phyloP scores from a whole-genome alignment of 2,888 invertebrate genomes.

The Chaetogeoica ovagalla region DNA sequence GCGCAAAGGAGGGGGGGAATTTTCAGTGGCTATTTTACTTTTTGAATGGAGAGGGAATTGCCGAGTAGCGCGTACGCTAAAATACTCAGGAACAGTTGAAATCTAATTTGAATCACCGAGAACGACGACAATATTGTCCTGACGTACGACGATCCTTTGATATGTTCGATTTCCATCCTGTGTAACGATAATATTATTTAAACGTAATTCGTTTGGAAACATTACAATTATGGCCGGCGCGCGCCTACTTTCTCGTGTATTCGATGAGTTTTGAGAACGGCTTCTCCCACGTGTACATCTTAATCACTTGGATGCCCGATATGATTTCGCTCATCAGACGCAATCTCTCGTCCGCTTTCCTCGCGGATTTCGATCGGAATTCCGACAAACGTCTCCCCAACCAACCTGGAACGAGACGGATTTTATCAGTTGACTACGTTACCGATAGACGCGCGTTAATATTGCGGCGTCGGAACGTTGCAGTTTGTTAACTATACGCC shows the following conservation, averaged over 20 bases:
- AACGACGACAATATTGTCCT: not conserved
- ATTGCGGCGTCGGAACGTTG: too few relatives aligned
- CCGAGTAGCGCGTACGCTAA: not conserved
- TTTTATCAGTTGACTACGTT: too few relatives aligned
- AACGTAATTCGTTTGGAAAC: not conserved
- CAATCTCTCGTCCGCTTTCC: not conserved
- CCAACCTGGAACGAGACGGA: not conserved
- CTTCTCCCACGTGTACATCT: constrained; percentile 86
- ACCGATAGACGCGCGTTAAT: too few relatives aligned
- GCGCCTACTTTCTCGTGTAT: not conserved
- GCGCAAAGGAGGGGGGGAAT: too few relatives aligned
- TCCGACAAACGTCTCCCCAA: not conserved
- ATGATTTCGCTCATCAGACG: constrained; percentile 94
- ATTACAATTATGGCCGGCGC: too few relatives aligned
- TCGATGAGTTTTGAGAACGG: constrained; percentile 63
- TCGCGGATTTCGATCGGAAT: not conserved
- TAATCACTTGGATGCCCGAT: constrained; percentile 86
- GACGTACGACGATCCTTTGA: not conserved
- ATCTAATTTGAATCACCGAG: not conserved
- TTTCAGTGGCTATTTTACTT: constrained; percentile 62
- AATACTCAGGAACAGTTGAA: not conserved
- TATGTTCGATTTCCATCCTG: not conserved
- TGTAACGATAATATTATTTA: not conserved
- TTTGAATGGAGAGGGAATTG: constrained; percentile 55
- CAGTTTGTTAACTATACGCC: too few relatives aligned